These are phyloP conservation scores for Bombus confusus DNA, from an alignment of 1,140 invertebrate genomes.

Conservation along the genomic window DNA sequence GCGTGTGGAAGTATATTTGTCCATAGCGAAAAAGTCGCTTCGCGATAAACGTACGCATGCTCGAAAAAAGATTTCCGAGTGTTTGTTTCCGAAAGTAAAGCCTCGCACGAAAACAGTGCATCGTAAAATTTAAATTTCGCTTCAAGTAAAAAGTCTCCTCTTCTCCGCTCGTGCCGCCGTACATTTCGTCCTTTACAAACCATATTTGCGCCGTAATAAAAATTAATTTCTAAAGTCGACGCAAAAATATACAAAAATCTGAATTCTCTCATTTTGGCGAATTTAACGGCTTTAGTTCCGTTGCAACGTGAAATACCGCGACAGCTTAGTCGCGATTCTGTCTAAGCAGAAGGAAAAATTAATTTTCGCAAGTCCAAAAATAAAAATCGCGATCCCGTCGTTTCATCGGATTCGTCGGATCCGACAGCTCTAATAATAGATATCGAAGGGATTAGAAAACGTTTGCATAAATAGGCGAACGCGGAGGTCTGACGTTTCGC, in stretches of 20 bases:
- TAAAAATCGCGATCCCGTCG: background rate
- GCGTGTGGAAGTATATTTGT: background rate
- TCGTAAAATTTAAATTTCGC: too few species aligned
- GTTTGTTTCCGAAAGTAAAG: background rate
- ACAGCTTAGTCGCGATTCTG: background rate
- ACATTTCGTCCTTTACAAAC: too few species aligned
- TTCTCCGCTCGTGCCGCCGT: too few species aligned
- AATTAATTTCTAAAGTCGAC: too few species aligned
- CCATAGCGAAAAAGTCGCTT: too few species aligned
- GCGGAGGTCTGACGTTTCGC: background rate
- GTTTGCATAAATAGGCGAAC: background rate
- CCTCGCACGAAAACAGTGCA: too few species aligned
- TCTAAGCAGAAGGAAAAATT: accelerated
- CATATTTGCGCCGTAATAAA: too few species aligned
- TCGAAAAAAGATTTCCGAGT: background rate
- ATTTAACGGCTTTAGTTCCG: too few species aligned
- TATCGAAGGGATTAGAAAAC: background rate
- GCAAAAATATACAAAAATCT: too few species aligned
- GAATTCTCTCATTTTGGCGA: too few species aligned
- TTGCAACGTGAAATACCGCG: too few species aligned
- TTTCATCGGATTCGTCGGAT: background rate
- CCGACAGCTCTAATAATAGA: background rate
- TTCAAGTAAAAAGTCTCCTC: too few species aligned
- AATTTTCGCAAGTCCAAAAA: background rate
- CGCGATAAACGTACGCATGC: background rate